Percentiles rank a stretch among this genome's conserved stretches.
Conservation (phyloP, 1,140 invertebrate genomes). For the Venturia canescens region DNA sequence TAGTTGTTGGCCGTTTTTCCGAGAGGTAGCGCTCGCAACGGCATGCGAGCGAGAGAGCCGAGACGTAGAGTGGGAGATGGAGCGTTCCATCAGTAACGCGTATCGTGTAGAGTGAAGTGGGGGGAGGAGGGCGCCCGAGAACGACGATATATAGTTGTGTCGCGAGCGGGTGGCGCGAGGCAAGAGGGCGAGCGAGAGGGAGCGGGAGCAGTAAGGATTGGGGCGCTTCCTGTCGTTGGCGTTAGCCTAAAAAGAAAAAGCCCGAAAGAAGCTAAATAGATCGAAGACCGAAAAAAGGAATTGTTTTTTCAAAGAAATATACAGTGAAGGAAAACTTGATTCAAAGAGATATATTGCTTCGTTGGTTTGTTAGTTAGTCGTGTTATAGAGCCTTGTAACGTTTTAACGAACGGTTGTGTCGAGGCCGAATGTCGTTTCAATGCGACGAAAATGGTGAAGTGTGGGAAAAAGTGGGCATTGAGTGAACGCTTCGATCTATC, state of each 20-base stretch:
- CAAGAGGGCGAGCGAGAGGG: conserved; percentile 29
- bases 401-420: conserved; percentile 39
- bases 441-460: conserved; percentile 76
- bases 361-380: not conserved
- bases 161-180: conserved; percentile 16
- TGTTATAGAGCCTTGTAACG: conserved; percentile 31
- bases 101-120: not conserved
- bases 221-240: conserved; percentile 57
- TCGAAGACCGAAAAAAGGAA: not conserved
- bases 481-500: conserved; percentile 72
- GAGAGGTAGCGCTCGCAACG: too few species aligned
- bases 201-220: conserved; percentile 45
- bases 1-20: too few species aligned
- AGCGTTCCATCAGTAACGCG: not conserved
- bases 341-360: not conserved
- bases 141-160: conserved; percentile 20
- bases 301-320: conserved; percentile 1
- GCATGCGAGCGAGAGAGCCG: not conserved
- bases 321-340: conserved; percentile 28
- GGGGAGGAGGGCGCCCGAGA: not conserved
- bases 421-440: conserved; percentile 75
- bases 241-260: conserved; percentile 55
- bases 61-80: not conserved
- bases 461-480: conserved; percentile 72
- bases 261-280: conserved; percentile 11